Conservation (phyloP, 2,113 vertebrate species). For the Archilochus colubris region DNA sequence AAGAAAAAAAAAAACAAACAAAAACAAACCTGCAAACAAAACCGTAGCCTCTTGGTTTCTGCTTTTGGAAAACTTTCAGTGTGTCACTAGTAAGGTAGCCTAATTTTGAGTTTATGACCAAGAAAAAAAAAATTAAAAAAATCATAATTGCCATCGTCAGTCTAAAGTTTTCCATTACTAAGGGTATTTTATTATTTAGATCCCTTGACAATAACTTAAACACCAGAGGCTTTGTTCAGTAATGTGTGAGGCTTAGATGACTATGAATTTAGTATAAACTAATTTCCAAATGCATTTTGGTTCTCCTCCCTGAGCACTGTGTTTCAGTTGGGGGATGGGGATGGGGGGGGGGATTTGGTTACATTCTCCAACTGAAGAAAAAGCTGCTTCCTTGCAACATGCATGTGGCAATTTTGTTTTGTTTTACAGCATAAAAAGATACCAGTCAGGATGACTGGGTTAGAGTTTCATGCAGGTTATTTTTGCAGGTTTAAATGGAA, state of each 20-base stretch:
- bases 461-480: background rate
- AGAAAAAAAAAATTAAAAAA: background rate
- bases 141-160: background rate
- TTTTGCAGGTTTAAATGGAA: background rate
- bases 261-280: background rate
- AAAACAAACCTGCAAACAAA: background rate
- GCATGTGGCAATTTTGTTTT: background rate
- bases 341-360: too few relatives aligned
- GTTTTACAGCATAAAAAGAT: background rate
- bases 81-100: background rate
- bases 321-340: background rate
- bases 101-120: background rate
- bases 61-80: background rate
- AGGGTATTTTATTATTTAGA: conserved; percentile 38
- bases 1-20: too few relatives aligned
- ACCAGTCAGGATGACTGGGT: background rate
- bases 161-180: conserved; percentile 12
- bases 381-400: background rate
- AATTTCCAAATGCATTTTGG: background rate
- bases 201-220: conserved; percentile 15
- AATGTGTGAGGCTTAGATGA: background rate
- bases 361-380: background rate
- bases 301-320: background rate
- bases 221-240: conserved; percentile 32
- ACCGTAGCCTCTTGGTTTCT: background rate